Evolutionary conservation across 2,888 invertebrate genomes (phyloP).

Genomic region (Dusona sp.): DNA sequence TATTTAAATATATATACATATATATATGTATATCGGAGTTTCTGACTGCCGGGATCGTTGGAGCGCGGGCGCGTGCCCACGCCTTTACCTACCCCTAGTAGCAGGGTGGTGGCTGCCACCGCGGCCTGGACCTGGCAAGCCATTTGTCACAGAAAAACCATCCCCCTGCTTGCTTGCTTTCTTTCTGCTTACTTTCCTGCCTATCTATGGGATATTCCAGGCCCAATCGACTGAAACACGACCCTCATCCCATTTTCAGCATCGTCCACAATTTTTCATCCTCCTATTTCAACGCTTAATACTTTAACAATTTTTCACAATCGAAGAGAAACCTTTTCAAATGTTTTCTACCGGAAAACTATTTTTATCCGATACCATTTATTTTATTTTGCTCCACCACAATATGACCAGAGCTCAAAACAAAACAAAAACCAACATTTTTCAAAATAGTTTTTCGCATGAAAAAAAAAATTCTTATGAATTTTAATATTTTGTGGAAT

Average conservation of each 20-base stretch:
- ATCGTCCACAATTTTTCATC: not conserved
- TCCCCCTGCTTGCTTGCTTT: slow-evolving; percentile 61
- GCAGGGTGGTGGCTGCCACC: slow-evolving; percentile 67
- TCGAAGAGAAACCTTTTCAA: not conserved
- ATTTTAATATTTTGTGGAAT: not conserved
- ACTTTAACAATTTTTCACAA: not conserved
- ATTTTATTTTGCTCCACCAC: no score
- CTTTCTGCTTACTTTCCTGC: slow-evolving; percentile 45
- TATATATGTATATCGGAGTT: slow-evolving; percentile 20
- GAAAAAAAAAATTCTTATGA: no score
- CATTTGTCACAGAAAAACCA: slow-evolving; percentile 77
- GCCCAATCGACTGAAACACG: not conserved
- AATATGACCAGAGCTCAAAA: no score
- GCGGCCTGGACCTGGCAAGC: slow-evolving; percentile 80
- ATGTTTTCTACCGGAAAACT: no score
- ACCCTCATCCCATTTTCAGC: not conserved
- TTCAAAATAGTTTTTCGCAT: no score
- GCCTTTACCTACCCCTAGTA: slow-evolving; percentile 43
- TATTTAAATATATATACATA: slow-evolving; percentile 2
- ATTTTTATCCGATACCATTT: no score
- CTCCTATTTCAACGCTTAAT: not conserved
- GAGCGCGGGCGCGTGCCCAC: slow-evolving; percentile 45
- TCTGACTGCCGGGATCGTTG: slow-evolving; percentile 45
- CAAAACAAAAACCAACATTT: no score
- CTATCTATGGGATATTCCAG: slow-evolving; percentile 23